Percentiles rank a stretch among this genome's conserved stretches.
phyloP scores from a whole-genome alignment of 2,797 vertebrate genomes.

The Glossophaga mutica region DNA sequence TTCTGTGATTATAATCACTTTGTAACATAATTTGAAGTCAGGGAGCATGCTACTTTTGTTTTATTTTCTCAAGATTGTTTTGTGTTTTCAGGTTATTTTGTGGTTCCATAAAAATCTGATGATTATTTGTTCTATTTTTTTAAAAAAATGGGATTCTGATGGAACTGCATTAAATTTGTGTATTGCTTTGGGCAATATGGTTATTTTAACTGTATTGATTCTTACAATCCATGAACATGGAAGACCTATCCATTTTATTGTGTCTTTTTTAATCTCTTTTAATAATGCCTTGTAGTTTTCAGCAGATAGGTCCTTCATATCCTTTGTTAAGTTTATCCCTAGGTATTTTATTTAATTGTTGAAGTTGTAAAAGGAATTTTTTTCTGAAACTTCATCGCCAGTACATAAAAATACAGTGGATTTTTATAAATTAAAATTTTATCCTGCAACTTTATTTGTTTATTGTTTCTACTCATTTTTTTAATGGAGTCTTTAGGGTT shows the following conservation, averaged over 20 bases:
- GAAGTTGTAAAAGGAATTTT: not conserved
- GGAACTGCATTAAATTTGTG: too few species aligned
- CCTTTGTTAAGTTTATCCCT: not conserved
- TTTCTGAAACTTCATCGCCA: not conserved
- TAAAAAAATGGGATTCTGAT: too few species aligned
- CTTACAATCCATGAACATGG: not conserved
- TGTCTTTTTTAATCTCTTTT: not conserved
- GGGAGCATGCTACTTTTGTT: not conserved
- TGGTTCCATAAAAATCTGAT: not conserved
- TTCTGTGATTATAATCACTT: not conserved
- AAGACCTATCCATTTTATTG: not conserved
- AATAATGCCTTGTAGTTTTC: not conserved
- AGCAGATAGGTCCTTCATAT: not conserved
- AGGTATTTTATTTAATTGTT: not conserved
- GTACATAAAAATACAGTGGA: not conserved
- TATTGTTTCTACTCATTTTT: not conserved
- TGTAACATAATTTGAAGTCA: not conserved
- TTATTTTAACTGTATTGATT: not conserved
- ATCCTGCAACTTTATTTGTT: not conserved
- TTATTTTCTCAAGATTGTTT: not conserved
- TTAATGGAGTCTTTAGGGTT: not conserved
- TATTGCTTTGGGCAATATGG: not conserved
- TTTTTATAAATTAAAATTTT: not conserved
- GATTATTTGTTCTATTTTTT: not conserved
- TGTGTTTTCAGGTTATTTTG: not conserved